Base-by-base conservation (phyloP, 2,113 vertebrate genomes). In the Scolopax mira region DNA sequence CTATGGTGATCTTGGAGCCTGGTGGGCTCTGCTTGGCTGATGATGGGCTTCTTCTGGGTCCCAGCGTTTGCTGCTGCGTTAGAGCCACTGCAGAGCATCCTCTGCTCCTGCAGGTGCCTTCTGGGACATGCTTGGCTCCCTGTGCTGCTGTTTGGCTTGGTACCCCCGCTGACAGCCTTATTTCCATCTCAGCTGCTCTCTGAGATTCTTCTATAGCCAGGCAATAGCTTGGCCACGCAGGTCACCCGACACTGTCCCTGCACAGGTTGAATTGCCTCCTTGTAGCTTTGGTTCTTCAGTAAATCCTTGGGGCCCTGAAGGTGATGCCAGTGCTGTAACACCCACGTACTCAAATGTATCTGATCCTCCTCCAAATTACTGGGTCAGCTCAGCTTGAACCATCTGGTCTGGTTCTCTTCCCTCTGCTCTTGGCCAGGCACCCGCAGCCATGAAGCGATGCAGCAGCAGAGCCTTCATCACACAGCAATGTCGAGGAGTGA, bases 361-460 rank as follows among this genome's bases (percentile, higher is more conserved):
- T 21, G 58, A 49, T 85, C 88, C 72, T 79, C 88, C 78, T 73
- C 75, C 27, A 55, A 65, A 24, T 86, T 88, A 77, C 82, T 71
- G 85, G 92, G 75, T 88, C 90, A 94, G 95, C 92, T 90, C 88
- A 92, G 90, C 95, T 92, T 94, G 95, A 94, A 66, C 95, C 96
- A 97, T 90, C 88, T 97, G 94, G 46, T 92, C 85, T 46, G 3
- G 31, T 83, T 49, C 83, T 62, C 66, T 61, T 44, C 71, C 21
- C 85, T 85, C 89, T n/a, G 78, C 74, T 87, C 74, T 55, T 8
- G 52, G 62, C 79, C 3, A 1, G 25, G 55, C 65, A 60, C 42
- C 12, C 4, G 18, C 48, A 37, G 79, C 39, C 4, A 0, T 18
- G 41, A n/a, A 39, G 22, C 1, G 3, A 37, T 15, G 71, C 60